Evolutionary conservation across 1,140 invertebrate species (phyloP), one percentile per base, ranked within the genome.

Genomic region (Carcinoscorpius rotundicauda): DNA sequence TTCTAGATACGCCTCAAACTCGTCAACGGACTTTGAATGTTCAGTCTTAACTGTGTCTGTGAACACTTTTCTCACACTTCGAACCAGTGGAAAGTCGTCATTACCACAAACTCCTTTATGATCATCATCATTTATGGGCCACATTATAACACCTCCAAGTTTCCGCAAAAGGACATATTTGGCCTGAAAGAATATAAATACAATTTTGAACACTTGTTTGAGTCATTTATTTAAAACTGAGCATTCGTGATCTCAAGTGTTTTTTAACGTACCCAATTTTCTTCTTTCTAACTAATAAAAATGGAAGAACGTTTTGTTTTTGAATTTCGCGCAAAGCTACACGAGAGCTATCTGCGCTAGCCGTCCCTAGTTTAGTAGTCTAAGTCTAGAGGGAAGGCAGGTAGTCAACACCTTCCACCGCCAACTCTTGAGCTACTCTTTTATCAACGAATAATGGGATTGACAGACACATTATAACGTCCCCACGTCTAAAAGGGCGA

Each of bases 81-180:
- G 52, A 8, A 70, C 6, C n/a, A 73, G 52, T 5, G 71, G 70
- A 64, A 69, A 73, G 1, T 58, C 58, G 3, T 68, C 72, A 56
- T 73, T 65, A 48, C 71, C 69, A 61, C 77, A 79, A 4, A 58
- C 58, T 29, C 68, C 74, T 5, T 66, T 51, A 8, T 51, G 52
- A 66, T 78, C 78, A 52, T 79, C 78, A 5, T 72, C 69, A 67
- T 80, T 76, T 5, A 79, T 53, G n/a, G 71, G 60, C 59, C 71
- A 74, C 0, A 81, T 60, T 3, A 77, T 81, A 1, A 81, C 70
- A 49, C 84, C 84, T n/a, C 78, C 82, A 9, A 84, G n/a, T 1
- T 55, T 55, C 6, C 53, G 53, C 3, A 55, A 55, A 8, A 55
- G n/a, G 53, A 55, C n/a, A n/a, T 55, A 55, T n/a, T 55, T 55